A percentile compares a stretch with the other conserved stretches of the same genome.
Conservation (phyloP, 2,888 invertebrate genomes). For the Deroplatys truncata region DNA sequence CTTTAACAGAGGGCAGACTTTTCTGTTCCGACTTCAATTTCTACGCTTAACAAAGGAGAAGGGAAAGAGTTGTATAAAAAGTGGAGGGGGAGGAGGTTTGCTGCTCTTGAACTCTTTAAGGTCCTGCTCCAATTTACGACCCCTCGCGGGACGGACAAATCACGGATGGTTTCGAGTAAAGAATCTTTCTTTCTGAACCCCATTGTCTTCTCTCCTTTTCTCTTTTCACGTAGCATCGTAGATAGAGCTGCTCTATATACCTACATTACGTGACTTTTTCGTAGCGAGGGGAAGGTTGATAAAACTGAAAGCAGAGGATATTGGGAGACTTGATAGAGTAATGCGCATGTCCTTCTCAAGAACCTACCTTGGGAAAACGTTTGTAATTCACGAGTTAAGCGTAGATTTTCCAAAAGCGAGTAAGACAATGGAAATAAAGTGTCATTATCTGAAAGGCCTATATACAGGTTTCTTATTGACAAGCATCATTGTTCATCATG, state of each 20-base stretch:
- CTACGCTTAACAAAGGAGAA: not conserved
- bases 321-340: not conserved
- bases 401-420: too few species aligned
- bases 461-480: too few species aligned
- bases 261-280: not conserved
- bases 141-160: not conserved
- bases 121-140: not conserved
- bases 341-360: not conserved
- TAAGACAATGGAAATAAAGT: too few species aligned
- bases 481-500: too few species aligned
- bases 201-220: not conserved
- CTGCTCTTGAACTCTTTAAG: not conserved
- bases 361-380: not conserved
- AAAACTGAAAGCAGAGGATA: not conserved
- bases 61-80: not conserved
- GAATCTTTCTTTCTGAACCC: not conserved
- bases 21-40: not conserved
- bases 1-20: too few species aligned
- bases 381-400: too few species aligned
- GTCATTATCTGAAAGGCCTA: too few species aligned
- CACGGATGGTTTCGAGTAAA: not conserved
- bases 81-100: not conserved
- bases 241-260: not conserved
- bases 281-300: not conserved
- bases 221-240: not conserved